phyloP scores from a whole-genome alignment of 2,888 invertebrate genomes.

The Lepetodrilus schrolli region DNA sequence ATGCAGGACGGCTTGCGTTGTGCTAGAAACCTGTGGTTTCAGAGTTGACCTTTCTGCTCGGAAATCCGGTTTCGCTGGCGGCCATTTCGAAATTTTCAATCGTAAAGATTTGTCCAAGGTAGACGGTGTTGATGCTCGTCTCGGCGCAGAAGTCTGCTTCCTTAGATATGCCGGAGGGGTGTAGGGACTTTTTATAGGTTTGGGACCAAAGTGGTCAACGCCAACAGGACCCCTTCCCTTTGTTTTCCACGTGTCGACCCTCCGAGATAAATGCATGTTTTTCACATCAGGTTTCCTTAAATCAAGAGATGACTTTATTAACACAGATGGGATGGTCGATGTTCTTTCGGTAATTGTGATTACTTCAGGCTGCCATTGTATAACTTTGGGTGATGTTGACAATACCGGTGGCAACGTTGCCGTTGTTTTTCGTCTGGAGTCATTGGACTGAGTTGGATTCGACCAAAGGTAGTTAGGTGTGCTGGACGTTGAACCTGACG shows the following conservation, averaged over 20 bases:
- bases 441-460: neutral
- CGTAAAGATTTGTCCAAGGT: neutral
- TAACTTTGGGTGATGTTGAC: neutral
- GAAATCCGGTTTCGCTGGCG: neutral
- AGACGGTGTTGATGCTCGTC: neutral
- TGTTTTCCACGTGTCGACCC: neutral
- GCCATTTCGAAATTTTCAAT: neutral
- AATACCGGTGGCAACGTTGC: neutral
- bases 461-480: neutral
- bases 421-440: neutral
- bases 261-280: neutral
- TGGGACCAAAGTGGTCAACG: neutral
- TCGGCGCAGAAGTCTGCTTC: neutral
- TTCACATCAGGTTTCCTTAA: neutral
- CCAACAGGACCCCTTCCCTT: neutral
- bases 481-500: neutral
- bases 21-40: neutral
- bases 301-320: slow-evolving; percentile 1
- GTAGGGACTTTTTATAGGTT: slow-evolving; percentile 6
- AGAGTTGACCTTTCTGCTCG: neutral
- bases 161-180: neutral
- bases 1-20: neutral
- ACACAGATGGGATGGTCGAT: neutral
- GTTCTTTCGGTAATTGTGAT: neutral
- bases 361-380: neutral